phyloP scores from a whole-genome alignment of 2,113 vertebrate species.

The Grammomys surdaster region DNA sequence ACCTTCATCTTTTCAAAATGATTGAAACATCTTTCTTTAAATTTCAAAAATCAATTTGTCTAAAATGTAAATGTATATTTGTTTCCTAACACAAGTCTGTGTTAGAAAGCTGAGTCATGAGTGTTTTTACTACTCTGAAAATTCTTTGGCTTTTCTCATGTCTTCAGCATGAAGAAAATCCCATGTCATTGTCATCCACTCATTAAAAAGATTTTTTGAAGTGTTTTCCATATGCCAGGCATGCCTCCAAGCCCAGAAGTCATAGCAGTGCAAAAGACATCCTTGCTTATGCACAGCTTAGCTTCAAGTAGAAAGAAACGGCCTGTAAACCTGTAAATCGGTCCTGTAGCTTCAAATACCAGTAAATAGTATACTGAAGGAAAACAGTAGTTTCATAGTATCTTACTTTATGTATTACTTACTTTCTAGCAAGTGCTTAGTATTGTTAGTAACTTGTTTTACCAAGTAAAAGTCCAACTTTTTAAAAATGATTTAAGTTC shows the following conservation, averaged over 20 bases:
- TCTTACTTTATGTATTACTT: neutral
- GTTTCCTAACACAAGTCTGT: neutral
- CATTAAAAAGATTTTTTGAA: neutral
- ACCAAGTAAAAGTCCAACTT: neutral
- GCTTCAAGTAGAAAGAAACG: neutral
- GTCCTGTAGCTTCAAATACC: neutral
- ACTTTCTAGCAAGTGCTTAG: neutral
- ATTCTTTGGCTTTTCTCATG: slow-evolving; percentile 22
- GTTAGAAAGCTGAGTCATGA: slow-evolving; percentile 29
- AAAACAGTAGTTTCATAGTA: neutral
- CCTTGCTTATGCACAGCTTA: neutral
- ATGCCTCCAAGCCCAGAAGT: neutral
- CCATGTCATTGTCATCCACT: neutral
- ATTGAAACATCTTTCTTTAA: slow-evolving; percentile 39
- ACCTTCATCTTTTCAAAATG: neutral
- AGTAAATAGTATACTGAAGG: neutral
- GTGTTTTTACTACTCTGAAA: slow-evolving; percentile 39
- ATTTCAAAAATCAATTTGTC: slow-evolving; percentile 14
- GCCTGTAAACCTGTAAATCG: neutral
- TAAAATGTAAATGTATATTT: slow-evolving; percentile 11
- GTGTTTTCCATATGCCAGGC: neutral
- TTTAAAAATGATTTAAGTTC: neutral
- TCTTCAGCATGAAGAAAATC: slow-evolving; percentile 19
- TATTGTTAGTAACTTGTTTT: neutral
- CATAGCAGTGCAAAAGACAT: neutral